Conservation (phyloP, 2,797 vertebrate species). For the Phoeniculus purpureus region DNA sequence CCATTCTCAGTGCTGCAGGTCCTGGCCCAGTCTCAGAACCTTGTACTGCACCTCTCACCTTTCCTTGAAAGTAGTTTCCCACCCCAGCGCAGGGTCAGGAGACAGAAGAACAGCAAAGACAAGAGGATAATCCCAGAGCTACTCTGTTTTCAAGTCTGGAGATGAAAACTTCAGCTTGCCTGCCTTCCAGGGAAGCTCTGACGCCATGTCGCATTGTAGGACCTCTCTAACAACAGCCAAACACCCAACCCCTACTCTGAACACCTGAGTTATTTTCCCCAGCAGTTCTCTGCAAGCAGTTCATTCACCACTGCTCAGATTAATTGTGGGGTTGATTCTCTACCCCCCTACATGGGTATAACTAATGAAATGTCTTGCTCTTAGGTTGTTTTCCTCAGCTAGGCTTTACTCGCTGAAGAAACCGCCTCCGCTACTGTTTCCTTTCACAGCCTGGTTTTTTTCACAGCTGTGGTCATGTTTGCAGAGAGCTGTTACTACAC, state of each 20-base stretch:
- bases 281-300: neutral
- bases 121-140: neutral
- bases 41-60: neutral
- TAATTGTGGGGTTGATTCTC: neutral
- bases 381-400: accelerated
- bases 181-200: neutral
- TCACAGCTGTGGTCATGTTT: neutral
- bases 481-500: neutral
- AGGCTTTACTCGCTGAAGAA: neutral
- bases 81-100: neutral
- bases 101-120: neutral
- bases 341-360: neutral
- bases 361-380: neutral
- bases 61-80: neutral
- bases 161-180: neutral
- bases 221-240: neutral
- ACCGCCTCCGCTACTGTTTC: neutral
- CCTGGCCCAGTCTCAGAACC: neutral
- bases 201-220: neutral
- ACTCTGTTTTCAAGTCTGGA: neutral
- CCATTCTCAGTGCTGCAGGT: accelerated
- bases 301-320: neutral
- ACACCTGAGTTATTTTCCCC: neutral
- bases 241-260: neutral
- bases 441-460: neutral